Percentiles rank a stretch among this genome's conserved stretches.
These are phyloP conservation scores for Helleia helle DNA, from an alignment of 2,888 invertebrate genomes.

Conservation along the genomic window DNA sequence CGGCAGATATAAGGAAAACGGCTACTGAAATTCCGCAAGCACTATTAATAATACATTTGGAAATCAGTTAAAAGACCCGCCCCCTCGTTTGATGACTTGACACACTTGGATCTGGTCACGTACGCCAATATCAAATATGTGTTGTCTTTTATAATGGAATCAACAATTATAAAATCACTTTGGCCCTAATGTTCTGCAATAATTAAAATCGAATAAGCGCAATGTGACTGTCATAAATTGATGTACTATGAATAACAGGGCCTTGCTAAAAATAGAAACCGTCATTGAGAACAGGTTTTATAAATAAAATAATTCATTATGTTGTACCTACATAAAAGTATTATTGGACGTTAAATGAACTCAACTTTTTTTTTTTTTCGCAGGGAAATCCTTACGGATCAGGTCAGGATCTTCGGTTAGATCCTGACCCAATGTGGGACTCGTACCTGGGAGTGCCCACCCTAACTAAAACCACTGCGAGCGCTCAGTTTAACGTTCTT, in stretches of 20 bases:
- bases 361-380: too few relatives aligned
- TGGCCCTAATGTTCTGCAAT: slow-evolving; percentile 49
- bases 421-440: too few relatives aligned
- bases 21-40: slow-evolving; percentile 29
- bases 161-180: slow-evolving; percentile 41
- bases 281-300: too few relatives aligned
- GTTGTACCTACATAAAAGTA: too few relatives aligned
- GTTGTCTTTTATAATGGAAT: slow-evolving; percentile 38
- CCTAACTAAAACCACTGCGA: too few relatives aligned
- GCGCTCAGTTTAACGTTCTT: too few relatives aligned
- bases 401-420: too few relatives aligned
- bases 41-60: slow-evolving; percentile 46
- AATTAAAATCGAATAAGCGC: slow-evolving; percentile 29
- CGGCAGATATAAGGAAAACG: slow-evolving; percentile 41
- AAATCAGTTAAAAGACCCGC: slow-evolving; percentile 29
- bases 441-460: too few relatives aligned
- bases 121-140: slow-evolving; percentile 39
- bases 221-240: slow-evolving; percentile 27
- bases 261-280: too few relatives aligned
- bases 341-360: too few relatives aligned
- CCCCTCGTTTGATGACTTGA: slow-evolving; percentile 38
- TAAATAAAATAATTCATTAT: too few relatives aligned
- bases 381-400: too few relatives aligned
- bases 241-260: slow-evolving; percentile 19
- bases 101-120: slow-evolving; percentile 56